Conservation (phyloP, 2,113 vertebrate genomes). For the Crotophaga sulcirostris region DNA sequence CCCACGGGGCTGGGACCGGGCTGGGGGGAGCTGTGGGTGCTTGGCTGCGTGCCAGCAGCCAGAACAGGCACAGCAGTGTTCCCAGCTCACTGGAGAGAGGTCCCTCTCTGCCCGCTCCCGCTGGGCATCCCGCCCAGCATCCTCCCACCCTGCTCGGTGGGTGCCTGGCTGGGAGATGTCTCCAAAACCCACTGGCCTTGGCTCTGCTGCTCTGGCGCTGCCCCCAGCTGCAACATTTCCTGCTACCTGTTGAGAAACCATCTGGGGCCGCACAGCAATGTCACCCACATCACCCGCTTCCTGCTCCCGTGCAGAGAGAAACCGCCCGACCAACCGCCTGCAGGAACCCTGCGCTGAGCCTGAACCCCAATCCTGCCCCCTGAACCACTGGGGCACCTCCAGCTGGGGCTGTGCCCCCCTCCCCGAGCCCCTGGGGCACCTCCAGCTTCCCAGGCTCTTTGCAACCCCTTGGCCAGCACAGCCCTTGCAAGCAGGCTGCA, state of each 20-base stretch:
- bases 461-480: rapidly evolving
- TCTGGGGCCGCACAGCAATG: neutral
- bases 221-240: neutral
- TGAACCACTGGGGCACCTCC: neutral
- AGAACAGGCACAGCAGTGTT: neutral
- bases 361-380: rapidly evolving
- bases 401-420: neutral
- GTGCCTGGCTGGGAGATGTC: rapidly evolving
- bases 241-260: conserved; percentile 33
- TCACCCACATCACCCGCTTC: neutral
- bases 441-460: neutral
- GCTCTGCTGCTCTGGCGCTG: neutral
- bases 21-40: neutral
- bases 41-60: rapidly evolving
- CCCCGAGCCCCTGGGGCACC: neutral
- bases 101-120: neutral
- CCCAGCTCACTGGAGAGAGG: neutral
- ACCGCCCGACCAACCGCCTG: rapidly evolving
- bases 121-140: rapidly evolving
- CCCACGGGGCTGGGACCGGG: rapidly evolving
- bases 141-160: neutral
- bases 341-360: rapidly evolving
- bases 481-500: rapidly evolving
- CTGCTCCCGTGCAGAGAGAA: neutral
- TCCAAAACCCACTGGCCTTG: neutral